Base-by-base conservation (phyloP, 2,888 invertebrate species). In the Blomia tropicalis region DNA sequence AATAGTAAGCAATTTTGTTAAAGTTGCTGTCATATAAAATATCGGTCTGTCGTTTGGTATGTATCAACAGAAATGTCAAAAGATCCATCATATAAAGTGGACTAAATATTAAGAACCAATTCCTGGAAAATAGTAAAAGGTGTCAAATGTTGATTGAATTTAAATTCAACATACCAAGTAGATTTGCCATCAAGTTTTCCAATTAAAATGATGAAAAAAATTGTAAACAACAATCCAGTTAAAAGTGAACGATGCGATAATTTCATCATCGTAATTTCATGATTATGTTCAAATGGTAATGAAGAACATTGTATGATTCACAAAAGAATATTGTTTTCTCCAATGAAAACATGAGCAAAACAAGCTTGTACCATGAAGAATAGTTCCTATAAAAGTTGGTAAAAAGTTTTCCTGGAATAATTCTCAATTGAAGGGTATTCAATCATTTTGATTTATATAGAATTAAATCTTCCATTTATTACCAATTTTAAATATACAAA, bases 181-280 rank as follows among this genome's bases (percentile, higher is more conserved):
- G 32, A 32, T 36, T 29, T 2, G 4, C 56, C 56, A 31, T 56
- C 56, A 4, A 36, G 17, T 25, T 56, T 56, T 2, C 56, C 29
- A 2, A 36, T 19, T 19, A 56, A 25, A 27, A 56, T 19, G 56
- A 56, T 56, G 2, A 56, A n/a, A 19, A 56, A 56, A 25, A 56
- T 23, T 2, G 31, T 31, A 2, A 31, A 27, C n/a, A 56, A 25
- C 4, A 56, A 36, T 19, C 29, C 17, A 25, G 11, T 30, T n/a
- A 56, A 32, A 14, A 56, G 29, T 56, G 56, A 31, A 11, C 56
- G 56, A 36, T 56, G 56, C 14, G 56, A 56, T 14, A 56, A 30
- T 56, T 29, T 56, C 56, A 56, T 56, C 29, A 27, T 56, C 22
- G 14, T 7, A 5, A 51, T 11, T n/a, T n/a, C n/a, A n/a, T n/a